A percentile compares a stretch with the other conserved stretches of the same genome.
phyloP scores from a whole-genome alignment of 1,140 invertebrate genomes.

The Dreissena rostriformis region DNA sequence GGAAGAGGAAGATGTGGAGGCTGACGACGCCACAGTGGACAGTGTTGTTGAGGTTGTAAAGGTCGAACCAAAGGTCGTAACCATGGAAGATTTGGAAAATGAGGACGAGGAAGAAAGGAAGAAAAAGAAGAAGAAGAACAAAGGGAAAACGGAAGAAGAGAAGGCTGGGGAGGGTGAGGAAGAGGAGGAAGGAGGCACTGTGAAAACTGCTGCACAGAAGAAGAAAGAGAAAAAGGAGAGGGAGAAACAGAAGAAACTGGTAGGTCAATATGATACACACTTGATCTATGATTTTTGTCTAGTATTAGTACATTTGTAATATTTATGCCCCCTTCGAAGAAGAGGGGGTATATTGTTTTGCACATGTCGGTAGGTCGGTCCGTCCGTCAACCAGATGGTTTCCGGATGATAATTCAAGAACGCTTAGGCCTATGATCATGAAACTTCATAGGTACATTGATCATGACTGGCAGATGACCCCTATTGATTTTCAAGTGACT shows the following conservation, averaged over 20 bases:
- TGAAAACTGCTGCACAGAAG: constrained; percentile 80
- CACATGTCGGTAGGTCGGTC: too few species aligned
- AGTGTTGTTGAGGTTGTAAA: constrained; percentile 63
- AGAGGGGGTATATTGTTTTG: too few species aligned
- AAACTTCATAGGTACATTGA: too few species aligned
- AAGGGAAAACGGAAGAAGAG: constrained; percentile 48
- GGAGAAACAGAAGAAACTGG: constrained; percentile 73
- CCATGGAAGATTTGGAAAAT: constrained; percentile 68
- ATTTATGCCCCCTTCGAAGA: too few species aligned
- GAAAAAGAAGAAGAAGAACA: constrained; percentile 57
- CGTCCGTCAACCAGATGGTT: too few species aligned
- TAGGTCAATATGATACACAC: background rate
- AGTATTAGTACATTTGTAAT: too few species aligned
- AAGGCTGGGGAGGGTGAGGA: constrained; percentile 56
- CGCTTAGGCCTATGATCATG: too few species aligned
- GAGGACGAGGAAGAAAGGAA: constrained; percentile 69
- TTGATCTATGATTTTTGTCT: too few species aligned
- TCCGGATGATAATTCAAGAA: too few species aligned
- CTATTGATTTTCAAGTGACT: too few species aligned
- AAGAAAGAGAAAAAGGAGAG: constrained; percentile 75
- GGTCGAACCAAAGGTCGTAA: constrained; percentile 60
- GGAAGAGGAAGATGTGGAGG: constrained; percentile 57
- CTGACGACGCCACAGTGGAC: constrained; percentile 67
- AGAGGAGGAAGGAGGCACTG: constrained; percentile 83
- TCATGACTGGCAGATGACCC: too few species aligned